Conservation (phyloP, 2,888 invertebrate species). For the Acanthosepion lycidas region DNA sequence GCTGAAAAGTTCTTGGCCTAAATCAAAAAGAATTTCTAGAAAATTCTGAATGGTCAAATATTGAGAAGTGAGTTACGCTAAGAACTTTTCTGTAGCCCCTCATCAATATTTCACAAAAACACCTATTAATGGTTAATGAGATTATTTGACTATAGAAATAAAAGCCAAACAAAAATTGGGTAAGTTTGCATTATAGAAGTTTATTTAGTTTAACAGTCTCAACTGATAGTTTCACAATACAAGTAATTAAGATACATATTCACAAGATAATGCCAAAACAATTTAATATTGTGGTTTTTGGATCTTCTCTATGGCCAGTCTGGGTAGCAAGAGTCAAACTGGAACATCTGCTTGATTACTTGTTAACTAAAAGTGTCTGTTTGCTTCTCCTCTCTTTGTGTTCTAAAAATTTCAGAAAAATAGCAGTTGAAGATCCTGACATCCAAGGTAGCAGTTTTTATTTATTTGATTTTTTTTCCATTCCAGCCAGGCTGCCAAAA, state of each 20-base stretch:
- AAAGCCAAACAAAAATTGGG: neutral
- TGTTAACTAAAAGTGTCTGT: neutral
- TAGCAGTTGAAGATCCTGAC: neutral
- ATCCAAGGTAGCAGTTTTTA: neutral
- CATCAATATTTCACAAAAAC: too few relatives aligned
- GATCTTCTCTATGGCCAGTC: slow-evolving; percentile 20
- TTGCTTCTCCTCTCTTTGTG: neutral
- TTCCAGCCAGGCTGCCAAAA: neutral
- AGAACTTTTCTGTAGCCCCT: too few relatives aligned
- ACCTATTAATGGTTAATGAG: too few relatives aligned
- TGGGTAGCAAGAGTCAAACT: neutral
- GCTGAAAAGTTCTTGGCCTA: too few relatives aligned
- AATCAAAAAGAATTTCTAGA: too few relatives aligned
- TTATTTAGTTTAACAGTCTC: slow-evolving; percentile 24
- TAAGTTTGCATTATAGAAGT: slow-evolving; percentile 35
- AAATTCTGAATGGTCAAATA: too few relatives aligned
- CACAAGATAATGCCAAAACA: slow-evolving; percentile 41
- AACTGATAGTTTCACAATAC: slow-evolving; percentile 40
- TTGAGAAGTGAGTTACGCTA: too few relatives aligned
- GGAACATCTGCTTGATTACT: neutral
- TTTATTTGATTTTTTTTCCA: neutral
- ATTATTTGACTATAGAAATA: neutral
- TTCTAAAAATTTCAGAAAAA: neutral
- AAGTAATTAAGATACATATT: slow-evolving; percentile 24
- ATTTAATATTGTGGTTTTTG: slow-evolving; percentile 34